Base-by-base conservation (phyloP, 1,140 invertebrate species). In the Gryllus bimaculatus region DNA sequence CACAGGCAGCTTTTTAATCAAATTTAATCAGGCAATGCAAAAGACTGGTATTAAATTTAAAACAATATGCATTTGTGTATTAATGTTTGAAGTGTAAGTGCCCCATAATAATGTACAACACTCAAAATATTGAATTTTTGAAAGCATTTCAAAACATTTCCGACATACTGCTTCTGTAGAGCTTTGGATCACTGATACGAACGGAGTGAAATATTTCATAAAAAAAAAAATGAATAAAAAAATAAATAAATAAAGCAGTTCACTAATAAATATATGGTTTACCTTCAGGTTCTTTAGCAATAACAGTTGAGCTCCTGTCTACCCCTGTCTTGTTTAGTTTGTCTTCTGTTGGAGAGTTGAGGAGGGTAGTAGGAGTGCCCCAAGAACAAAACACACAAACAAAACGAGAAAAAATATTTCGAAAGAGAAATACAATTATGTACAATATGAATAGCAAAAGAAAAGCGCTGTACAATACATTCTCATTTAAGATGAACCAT, bases 211-310 rank as follows among this genome's bases (percentile, higher is more conserved):
- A 66, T 66, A 66, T 66, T 66, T 66, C 74, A 76, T n/a, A 76
- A 76, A 4, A 78, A 4, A 78, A 77, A 47, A 76, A 76, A 48
- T 66, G 15, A 39, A 76, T 47, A 49, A 78, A 49, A 26, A 75
- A 12, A 75, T 26, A 75, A 75, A 26, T 75, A 47, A 21, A 76
- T 8, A 77, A 77, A 77, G 76, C 76, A 77, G 48, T 77, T 76
- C 75, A 76, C 75, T 76, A 47, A 76, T 75, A 48, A 77, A 77
- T 48, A 48, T 77, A 20, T 77, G 39, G 82, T 84, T 92, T 94
- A 91, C 94, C 94, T 93, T 94, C 93, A 83, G 94, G 93, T 85
- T 96, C 95, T 92, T 96, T 95, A 86, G 94, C 94, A 88, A 96
- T 96, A 85, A 96, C 95, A 84, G 95, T 96, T 87, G 94, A 95